phyloP scores from a whole-genome alignment of 2,797 vertebrate species.

The Ctenopoma multispine region DNA sequence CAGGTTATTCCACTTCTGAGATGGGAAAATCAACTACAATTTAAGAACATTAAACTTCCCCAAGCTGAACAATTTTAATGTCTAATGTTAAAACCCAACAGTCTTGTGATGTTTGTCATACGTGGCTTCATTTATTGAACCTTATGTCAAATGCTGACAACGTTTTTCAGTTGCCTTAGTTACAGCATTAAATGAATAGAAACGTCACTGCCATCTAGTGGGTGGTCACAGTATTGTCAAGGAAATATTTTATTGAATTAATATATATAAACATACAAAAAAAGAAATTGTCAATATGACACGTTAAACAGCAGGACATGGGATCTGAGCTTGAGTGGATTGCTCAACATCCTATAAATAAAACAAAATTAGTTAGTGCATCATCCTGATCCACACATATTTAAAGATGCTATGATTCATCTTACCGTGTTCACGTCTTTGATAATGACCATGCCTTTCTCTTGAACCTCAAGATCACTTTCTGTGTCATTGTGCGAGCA shows the following conservation, averaged over 20 bases:
- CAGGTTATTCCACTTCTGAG: too few relatives aligned
- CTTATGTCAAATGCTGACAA: background rate
- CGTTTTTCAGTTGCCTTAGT: too few relatives aligned
- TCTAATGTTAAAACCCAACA: too few relatives aligned
- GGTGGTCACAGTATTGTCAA: constrained; percentile 15
- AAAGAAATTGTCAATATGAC: constrained; percentile 31
- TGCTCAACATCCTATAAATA: constrained; percentile 37
- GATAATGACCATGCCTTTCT: constrained; percentile 59
- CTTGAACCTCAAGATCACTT: constrained; percentile 80
- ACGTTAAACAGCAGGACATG: constrained; percentile 46
- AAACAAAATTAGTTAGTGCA: background rate
- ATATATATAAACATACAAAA: constrained; percentile 50
- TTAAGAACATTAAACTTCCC: too few relatives aligned
- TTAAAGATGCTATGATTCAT: too few relatives aligned
- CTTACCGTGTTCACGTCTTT: constrained; percentile 75
- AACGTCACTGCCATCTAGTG: constrained; percentile 74
- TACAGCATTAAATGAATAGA: background rate
- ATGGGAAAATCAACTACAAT: too few relatives aligned
- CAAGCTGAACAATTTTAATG: too few relatives aligned
- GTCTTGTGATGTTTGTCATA: background rate
- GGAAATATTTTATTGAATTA: constrained; percentile 69
- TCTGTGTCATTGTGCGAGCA: constrained; percentile 84
- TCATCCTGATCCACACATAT: fast-evolving
- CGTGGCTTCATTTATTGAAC: background rate
- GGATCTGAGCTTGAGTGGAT: background rate